Conservation (phyloP, 2,888 invertebrate genomes). For the Diloba caeruleocephala region DNA sequence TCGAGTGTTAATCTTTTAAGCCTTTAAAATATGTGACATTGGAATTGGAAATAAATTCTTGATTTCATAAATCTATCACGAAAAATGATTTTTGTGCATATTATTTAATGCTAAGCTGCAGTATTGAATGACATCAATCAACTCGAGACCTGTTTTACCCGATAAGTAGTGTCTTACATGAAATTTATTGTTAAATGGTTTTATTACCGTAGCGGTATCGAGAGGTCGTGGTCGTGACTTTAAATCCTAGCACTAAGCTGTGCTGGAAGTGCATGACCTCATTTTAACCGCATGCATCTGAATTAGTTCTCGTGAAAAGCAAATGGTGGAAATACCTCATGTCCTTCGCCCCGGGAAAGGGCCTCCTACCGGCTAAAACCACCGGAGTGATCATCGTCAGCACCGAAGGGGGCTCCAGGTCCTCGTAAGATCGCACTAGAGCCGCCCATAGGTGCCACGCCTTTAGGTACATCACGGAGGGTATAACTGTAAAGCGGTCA, state of each 20-base stretch:
- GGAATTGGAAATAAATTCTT: conserved; percentile 33
- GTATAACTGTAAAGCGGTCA: no score
- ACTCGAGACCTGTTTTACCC: background rate
- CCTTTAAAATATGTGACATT: conserved; percentile 39
- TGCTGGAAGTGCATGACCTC: background rate
- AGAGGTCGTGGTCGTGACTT: conserved; percentile 1
- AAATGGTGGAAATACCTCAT: no score
- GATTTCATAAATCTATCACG: conserved; percentile 25
- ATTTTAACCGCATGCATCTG: background rate
- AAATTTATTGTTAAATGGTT: background rate
- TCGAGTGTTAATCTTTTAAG: conserved; percentile 36
- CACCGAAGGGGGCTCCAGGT: no score
- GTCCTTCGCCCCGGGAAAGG: no score
- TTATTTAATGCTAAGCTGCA: conserved; percentile 14
- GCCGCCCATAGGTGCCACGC: no score
- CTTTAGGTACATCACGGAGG: no score
- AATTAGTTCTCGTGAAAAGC: no score
- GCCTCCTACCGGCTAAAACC: no score
- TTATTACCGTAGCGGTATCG: background rate
- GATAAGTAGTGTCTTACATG: background rate
- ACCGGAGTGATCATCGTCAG: no score
- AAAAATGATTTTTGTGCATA: conserved; percentile 7
- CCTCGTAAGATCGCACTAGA: no score
- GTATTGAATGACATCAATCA: conserved; percentile 5
- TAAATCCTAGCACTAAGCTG: background rate